Conservation (phyloP, 2,113 vertebrate genomes). For the Sorex araneus region DNA sequence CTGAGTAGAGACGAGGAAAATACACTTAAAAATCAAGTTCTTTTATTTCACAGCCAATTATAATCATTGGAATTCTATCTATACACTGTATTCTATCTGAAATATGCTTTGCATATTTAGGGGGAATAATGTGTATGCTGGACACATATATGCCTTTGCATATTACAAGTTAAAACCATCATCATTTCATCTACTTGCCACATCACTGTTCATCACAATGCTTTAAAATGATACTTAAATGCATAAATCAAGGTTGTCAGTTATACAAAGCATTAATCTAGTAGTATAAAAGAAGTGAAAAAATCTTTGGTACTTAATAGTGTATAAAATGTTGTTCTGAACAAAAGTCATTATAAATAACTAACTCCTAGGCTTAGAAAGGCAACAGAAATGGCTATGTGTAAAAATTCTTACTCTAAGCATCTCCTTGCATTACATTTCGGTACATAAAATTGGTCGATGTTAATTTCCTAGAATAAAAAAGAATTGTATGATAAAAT, state of each 20-base stretch:
- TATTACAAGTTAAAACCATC: constrained; percentile 20
- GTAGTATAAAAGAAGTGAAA: background rate
- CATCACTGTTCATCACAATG: background rate
- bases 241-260: background rate
- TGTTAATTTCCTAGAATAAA: constrained; percentile 37
- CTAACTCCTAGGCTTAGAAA: constrained; percentile 4
- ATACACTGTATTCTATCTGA: background rate
- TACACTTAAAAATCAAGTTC: background rate
- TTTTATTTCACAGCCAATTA: background rate
- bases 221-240: constrained; percentile 2
- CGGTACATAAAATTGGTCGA: constrained; percentile 7
- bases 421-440: background rate
- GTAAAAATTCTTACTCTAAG: background rate
- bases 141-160: background rate
- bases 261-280: constrained; percentile 6
- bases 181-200: background rate
- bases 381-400: background rate
- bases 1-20: background rate
- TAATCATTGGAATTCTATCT: background rate
- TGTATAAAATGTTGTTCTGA: background rate
- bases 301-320: background rate
- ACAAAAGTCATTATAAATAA: constrained; percentile 40
- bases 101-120: background rate
- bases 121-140: background rate
- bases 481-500: constrained; percentile 46